Percentiles rank a stretch among this genome's conserved stretches.
Evolutionary conservation across 2,113 vertebrate species (phyloP).

Genomic region (Neolamprologus toae): DNA sequence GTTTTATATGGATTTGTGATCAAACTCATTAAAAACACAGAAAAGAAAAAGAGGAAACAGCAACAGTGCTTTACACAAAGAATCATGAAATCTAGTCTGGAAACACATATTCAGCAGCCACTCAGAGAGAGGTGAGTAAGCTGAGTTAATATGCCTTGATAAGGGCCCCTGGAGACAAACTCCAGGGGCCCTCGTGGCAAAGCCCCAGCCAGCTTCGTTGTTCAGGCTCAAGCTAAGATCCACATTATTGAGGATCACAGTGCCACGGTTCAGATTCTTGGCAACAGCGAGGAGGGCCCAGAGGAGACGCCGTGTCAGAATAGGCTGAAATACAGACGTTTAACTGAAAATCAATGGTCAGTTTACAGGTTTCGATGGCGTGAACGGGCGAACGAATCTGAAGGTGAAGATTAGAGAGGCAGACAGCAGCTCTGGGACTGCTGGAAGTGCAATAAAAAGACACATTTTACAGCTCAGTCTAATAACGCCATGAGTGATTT

Average conservation of each 20-base stretch:
- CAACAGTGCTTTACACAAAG: not conserved
- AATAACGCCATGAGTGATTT: not conserved
- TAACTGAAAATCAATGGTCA: not conserved
- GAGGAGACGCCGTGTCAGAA: not conserved
- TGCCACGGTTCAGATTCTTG: not conserved
- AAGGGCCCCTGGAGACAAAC: not conserved
- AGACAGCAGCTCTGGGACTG: not conserved
- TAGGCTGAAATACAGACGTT: not conserved
- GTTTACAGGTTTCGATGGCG: not conserved
- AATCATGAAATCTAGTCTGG: not conserved
- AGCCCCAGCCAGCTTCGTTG: not conserved
- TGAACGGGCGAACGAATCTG: not conserved
- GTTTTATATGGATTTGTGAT: not conserved
- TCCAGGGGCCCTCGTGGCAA: not conserved
- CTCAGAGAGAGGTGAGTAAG: not conserved
- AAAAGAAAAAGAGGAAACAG: not conserved
- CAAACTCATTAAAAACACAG: not conserved
- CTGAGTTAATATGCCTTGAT: not conserved
- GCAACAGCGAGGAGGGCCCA: not conserved
- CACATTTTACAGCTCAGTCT: not conserved
- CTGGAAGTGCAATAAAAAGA: not conserved
- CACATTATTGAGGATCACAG: not conserved
- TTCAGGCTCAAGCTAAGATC: not conserved
- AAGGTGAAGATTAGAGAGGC: not conserved
- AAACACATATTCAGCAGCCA: not conserved